phyloP scores from a whole-genome alignment of 1,140 invertebrate genomes.

The Myzus persicae region DNA sequence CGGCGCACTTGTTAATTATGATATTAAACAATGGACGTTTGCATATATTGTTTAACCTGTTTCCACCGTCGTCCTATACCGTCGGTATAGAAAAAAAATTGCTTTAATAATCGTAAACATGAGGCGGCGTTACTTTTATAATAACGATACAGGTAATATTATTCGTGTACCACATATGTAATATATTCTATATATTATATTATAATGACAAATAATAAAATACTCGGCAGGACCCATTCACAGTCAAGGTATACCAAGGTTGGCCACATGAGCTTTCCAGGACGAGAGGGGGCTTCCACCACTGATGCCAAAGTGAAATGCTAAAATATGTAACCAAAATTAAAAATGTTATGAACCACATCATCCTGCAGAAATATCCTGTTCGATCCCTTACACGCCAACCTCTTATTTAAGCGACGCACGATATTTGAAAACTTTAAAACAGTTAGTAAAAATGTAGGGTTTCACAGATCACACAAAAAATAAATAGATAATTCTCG shows the following conservation, averaged over 20 bases:
- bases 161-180: not conserved
- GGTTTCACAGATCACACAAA: no score
- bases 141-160: not conserved
- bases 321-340: not conserved
- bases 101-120: not conserved
- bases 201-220: not conserved
- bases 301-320: no score
- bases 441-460: no score
- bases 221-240: not conserved
- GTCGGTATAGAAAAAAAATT: not conserved
- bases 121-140: not conserved
- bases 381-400: not conserved
- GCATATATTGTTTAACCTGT: constrained; percentile 43
- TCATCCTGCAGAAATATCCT: not conserved
- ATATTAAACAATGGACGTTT: constrained; percentile 57
- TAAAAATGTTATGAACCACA: no score
- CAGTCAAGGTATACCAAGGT: not conserved
- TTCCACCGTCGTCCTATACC: not conserved
- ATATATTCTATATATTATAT: no score
- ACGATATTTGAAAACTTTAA: no score
- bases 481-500: no score
- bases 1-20: constrained; percentile 57
- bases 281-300: no score
- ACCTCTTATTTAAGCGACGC: no score
- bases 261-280: not conserved